Percentiles rank a stretch among this genome's conserved stretches.
phyloP scores from a whole-genome alignment of 2,797 vertebrate genomes.

The Limnodromus scolopaceus region DNA sequence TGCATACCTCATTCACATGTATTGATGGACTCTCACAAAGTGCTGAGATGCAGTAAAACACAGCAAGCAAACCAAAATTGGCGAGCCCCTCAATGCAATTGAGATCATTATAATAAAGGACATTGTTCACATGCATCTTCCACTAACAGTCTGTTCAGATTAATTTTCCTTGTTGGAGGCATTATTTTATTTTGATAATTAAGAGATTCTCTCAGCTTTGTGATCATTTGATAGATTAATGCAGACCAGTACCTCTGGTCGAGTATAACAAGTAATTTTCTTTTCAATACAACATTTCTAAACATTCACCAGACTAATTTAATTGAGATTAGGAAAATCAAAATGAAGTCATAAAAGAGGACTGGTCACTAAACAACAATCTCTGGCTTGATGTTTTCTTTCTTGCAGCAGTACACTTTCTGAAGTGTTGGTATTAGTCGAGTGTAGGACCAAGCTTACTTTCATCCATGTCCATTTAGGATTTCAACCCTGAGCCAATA shows the following conservation, averaged over 20 bases:
- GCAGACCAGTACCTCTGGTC: neutral
- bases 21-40: neutral
- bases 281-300: neutral
- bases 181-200: neutral
- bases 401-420: neutral
- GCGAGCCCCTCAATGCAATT: fast-evolving
- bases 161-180: neutral
- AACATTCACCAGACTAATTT: neutral
- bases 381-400: neutral
- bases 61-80: neutral
- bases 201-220: neutral
- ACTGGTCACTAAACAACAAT: neutral
- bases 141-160: neutral
- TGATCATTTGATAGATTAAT: neutral
- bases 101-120: neutral
- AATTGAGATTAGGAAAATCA: neutral
- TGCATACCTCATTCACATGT: neutral
- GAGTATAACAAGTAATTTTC: neutral
- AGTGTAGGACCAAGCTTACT: neutral
- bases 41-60: neutral
- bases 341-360: neutral
- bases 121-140: neutral
- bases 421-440: neutral
- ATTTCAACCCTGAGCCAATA: neutral
- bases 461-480: neutral